phyloP scores from a whole-genome alignment of 2,113 vertebrate genomes.

The Lethenteron camtschaticum region DNA sequence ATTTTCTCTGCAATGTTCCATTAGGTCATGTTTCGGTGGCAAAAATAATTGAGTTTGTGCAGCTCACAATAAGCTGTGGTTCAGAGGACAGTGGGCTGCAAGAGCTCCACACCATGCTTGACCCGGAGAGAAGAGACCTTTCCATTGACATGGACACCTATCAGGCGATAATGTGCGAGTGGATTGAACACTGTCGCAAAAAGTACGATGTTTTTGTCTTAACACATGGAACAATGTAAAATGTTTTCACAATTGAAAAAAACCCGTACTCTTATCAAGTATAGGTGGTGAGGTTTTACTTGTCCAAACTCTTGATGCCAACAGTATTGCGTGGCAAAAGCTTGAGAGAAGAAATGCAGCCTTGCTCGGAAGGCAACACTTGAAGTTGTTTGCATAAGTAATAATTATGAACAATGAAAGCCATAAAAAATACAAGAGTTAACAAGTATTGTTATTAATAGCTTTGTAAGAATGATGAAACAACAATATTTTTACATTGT shows the following conservation, averaged over 20 bases:
- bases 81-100: constrained; percentile 43
- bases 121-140: constrained; percentile 42
- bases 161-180: constrained; percentile 45
- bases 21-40: constrained; percentile 55
- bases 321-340: neutral
- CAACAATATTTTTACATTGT: too few relatives aligned
- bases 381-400: too few relatives aligned
- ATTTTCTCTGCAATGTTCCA: neutral
- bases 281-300: rapidly evolving
- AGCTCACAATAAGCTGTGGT: constrained; percentile 32
- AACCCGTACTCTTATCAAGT: rapidly evolving
- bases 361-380: too few relatives aligned
- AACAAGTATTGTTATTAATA: too few relatives aligned
- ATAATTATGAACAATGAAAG: too few relatives aligned
- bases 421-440: too few relatives aligned
- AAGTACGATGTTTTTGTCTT: constrained; percentile 21
- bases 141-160: constrained; percentile 50
- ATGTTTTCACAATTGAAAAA: neutral
- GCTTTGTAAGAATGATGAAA: too few relatives aligned
- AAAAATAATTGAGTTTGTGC: constrained; percentile 50
- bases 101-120: constrained; percentile 54
- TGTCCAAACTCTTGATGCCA: rapidly evolving
- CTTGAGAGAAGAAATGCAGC: constrained; percentile 1
- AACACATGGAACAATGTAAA: neutral
- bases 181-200: constrained; percentile 44